phyloP scores from a whole-genome alignment of 1,140 invertebrate species.

The Tenebrio molitor region DNA sequence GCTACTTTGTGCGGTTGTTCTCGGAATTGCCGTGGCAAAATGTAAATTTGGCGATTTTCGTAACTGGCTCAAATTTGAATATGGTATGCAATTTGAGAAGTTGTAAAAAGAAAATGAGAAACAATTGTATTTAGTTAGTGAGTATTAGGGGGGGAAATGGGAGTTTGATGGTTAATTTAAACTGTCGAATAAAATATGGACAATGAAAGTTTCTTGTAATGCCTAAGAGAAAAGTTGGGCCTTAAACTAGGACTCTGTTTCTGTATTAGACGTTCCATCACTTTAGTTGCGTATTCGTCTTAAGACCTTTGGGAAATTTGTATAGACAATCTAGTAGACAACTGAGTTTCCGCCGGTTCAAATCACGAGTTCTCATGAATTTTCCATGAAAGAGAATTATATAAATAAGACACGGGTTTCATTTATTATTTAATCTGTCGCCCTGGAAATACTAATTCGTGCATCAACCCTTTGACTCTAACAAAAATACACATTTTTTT shows the following conservation, averaged over 20 bases:
- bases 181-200: slow-evolving; percentile 4
- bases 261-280: slow-evolving; percentile 43
- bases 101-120: slow-evolving; percentile 38
- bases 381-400: slow-evolving; percentile 43
- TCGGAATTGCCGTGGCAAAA: slow-evolving; percentile 33
- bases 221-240: slow-evolving; percentile 24
- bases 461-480: background rate
- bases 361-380: slow-evolving; percentile 45
- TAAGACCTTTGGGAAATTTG: slow-evolving; percentile 47
- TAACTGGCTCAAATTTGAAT: slow-evolving; percentile 38
- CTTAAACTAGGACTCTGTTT: slow-evolving; percentile 26
- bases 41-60: slow-evolving; percentile 34
- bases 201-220: slow-evolving; percentile 12
- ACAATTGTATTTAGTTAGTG: slow-evolving; percentile 29
- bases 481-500: too few relatives aligned
- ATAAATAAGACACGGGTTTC: slow-evolving; percentile 39
- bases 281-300: slow-evolving; percentile 44
- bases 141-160: slow-evolving; percentile 1
- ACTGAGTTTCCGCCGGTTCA: slow-evolving; percentile 40
- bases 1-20: slow-evolving; percentile 33
- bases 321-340: slow-evolving; percentile 47
- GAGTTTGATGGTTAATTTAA: slow-evolving; percentile 27
- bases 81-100: slow-evolving; percentile 36
- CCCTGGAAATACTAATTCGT: slow-evolving; percentile 9
- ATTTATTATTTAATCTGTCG: slow-evolving; percentile 25